Percentiles rank a stretch among this genome's conserved stretches.
phyloP scores from a whole-genome alignment of 2,797 vertebrate genomes.

The Paedocypris micromegethes region DNA sequence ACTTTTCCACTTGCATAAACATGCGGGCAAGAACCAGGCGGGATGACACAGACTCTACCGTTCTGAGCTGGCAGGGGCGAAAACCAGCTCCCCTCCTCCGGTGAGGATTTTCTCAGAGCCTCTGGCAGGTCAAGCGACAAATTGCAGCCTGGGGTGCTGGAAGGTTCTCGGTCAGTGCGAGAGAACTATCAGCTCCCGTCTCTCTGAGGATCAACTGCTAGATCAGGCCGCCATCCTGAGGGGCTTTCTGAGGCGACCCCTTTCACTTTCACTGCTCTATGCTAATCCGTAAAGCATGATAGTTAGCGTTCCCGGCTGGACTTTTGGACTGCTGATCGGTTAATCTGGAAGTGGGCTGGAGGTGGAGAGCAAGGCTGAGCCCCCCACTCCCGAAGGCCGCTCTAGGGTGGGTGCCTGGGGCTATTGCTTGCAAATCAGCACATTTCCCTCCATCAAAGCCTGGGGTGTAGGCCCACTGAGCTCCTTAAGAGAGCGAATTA shows the following conservation, averaged over 20 bases:
- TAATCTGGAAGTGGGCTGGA: constrained; percentile 42
- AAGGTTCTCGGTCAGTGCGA: constrained; percentile 51
- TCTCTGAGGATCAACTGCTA: constrained; percentile 56
- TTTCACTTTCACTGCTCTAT: constrained; percentile 7
- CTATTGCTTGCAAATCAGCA: constrained; percentile 71
- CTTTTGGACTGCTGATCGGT: constrained; percentile 27
- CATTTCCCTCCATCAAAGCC: constrained; percentile 73
- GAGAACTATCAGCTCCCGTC: constrained; percentile 53
- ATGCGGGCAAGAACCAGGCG: constrained; percentile 4
- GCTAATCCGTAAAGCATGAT: constrained; percentile 14
- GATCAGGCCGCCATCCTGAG: constrained; percentile 51
- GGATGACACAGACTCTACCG: constrained; percentile 31
- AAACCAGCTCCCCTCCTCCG: constrained; percentile 59
- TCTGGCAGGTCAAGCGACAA: constrained; percentile 74
- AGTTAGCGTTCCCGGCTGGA: constrained; percentile 9
- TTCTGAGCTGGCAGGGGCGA: constrained; percentile 54
- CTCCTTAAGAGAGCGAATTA: constrained; percentile 72
- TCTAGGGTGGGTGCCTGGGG: constrained; percentile 68
- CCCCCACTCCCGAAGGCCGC: constrained; percentile 56
- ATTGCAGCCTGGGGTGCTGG: constrained; percentile 70
- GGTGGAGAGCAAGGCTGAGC: constrained; percentile 12
- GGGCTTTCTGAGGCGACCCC: constrained; percentile 3
- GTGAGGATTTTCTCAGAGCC: constrained; percentile 74
- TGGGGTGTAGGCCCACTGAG: constrained; percentile 61
- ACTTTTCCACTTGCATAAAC: constrained; percentile 38